Base-by-base conservation (phyloP, 2,888 invertebrate genomes). In the Stenotaenia linearis region DNA sequence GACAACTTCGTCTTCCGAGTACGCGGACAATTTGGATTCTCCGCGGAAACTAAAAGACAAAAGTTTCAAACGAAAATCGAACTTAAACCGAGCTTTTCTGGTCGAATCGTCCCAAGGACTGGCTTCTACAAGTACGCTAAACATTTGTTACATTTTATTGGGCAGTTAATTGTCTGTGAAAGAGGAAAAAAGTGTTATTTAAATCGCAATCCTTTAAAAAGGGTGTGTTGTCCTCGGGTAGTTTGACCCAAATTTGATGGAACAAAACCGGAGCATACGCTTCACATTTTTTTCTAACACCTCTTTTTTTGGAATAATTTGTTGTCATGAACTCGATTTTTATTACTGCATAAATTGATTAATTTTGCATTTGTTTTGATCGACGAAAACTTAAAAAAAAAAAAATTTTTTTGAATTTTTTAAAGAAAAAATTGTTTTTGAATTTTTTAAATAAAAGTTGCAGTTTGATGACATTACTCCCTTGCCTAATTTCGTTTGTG, bases 1-100 rank as follows among this genome's bases (percentile, higher is more conserved):
- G 75, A 30, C 75, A 10, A 75, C n/a, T 0, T 75, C 75, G 32
- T 30, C 32, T 37, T 75, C 61, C 25, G 61, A 61, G 3, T 25
- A 7, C 25, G 25, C 25, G 4, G 56, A 56, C 25, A 25, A 61
- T 25, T 61, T 61, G 25, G 61, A 61, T 7, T 61, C 61, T 6
- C 61, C 61, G 25, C 7, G 23, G 10, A 32, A 56, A 56, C 89
- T 89, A 83, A 89, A 89, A 82, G 91, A 92, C 86, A 91, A 90
- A 85, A 90, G 89, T 84, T 88, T 88, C 83, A 91, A 90, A 86
- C 88, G 90, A 81, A 91, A 90, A 87, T 91, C 90, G 83, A 90
- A 90, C 87, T 87, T 90, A 83, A 91, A 90, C 87, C 88, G 89
- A 82, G 88, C 89, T 75, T 86, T 85, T 12, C 25, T 61, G 1